Evolutionary conservation across 1,140 invertebrate genomes (phyloP), one percentile per base, ranked within the genome.

Genomic region (Stratiolaelaps scimitus): DNA sequence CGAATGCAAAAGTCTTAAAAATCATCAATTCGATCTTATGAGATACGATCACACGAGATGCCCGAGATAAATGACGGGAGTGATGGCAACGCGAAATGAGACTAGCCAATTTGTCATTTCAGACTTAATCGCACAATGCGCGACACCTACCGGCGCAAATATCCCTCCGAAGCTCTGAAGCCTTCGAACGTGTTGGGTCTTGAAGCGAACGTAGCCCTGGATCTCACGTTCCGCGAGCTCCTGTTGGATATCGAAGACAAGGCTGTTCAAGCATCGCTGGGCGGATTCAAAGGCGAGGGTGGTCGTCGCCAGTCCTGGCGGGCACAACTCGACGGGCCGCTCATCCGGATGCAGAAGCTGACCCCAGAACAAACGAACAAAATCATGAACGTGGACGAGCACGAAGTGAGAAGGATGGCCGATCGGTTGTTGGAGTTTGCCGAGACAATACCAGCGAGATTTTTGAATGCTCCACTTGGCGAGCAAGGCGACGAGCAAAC

Each of bases 231-330:
- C 23, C 26, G 53, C 26, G 53, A 60, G 10, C 53, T 60, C 15
- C 20, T 60, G 53, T 26, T 60, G 34, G 53, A 60, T 34, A 60
- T 60, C 4, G 53, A 60, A 23, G 53, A 60, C 15, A 60, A 60
- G 34, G 26, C 53, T 23, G 20, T 60, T 23, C 53, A 60, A 60
- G 53, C 53, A 26, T 60, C 53, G 13, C 53, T 60, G 13, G 53
- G 53, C 10, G 53, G 53, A n/a, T 60, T 60, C 53, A 60, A 23
- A 10, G 34, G 5, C 34, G 53, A 60, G 6, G 23, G 34, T 17
- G 53, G 34, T 29, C 53, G 53, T 34, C 13, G 53, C 26, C 13
- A 26, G 34, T 15, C 34, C 26, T 60, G 53, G 53, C 17, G 53
- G 53, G 13, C 13, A 26, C 17, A 60, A 26, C 53, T 60, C 2